Base-by-base conservation (phyloP, 37 sponge, comb jelly and placozoan species). In the Crambe crambe region DNA sequence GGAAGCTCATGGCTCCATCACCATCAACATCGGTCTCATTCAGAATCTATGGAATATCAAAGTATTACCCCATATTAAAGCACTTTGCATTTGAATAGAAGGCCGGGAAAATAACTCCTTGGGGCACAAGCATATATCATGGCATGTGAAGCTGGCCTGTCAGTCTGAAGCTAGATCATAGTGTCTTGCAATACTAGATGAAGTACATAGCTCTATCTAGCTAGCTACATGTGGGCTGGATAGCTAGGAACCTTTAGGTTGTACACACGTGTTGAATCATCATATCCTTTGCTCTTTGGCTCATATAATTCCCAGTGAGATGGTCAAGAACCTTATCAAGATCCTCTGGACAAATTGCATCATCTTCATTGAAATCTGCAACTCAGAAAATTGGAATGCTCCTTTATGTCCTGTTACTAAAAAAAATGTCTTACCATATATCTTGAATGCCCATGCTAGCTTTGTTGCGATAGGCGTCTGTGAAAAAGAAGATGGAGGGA, bases 281-380 rank as follows among this genome's bases (percentile, higher is more conserved):
- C 39, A 23, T 25, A 31, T 80, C 60, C 58, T 79, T 79, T 3
- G n/a, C 0, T 17, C 1, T n/a, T 58, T 58, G n/a, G 29, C 3
- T 23, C 59, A 80, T 37, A 10, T 20, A 58, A 31, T 32, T 42
- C 2, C 70, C 42, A 35, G 70, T 70, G 41, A 70, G 42, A 40
- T 70, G 54, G 35, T 58, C 40, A 29, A 83, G n/a, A 42, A 66
- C 44, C 56, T 22, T 43, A 23, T 54, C 26, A 15, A 74, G 56
- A 36, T 74, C 76, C 30, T 75, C 0, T 29, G 32, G 17, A 38
- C 84, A 83, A 25, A 83, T 37, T 2, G 37, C 41, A 47, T 38
- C 76, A 75, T 75, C 76, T 56, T 83, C 76, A 75, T 83, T 83
- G 63, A 63, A 43, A 12, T 47, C 51, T 47, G 51, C 51, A 47